Evolutionary conservation across 2,113 vertebrate species (phyloP).

Genomic region (Motacilla tschutschensis): DNA sequence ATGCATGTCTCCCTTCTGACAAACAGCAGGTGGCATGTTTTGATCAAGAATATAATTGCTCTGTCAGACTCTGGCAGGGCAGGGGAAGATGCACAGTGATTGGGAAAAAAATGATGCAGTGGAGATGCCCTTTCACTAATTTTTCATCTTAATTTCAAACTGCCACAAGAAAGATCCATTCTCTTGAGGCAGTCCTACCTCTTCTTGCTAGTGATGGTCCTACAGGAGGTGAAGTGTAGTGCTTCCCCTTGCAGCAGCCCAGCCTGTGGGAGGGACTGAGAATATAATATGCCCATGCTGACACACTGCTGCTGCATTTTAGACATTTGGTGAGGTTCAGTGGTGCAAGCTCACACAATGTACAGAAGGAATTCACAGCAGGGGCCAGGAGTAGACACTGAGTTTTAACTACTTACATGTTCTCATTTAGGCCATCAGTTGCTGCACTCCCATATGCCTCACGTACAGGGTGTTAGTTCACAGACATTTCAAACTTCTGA

Average conservation of each 20-base stretch:
- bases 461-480: neutral
- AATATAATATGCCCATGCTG: neutral
- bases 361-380: neutral
- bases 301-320: neutral
- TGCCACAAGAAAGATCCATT: neutral
- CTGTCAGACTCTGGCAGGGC: too few relatives aligned
- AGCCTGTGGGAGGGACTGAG: neutral
- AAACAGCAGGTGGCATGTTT: slow-evolving; percentile 45
- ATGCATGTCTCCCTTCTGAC: neutral
- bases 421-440: neutral
- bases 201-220: neutral
- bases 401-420: neutral
- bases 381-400: neutral
- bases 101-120: neutral
- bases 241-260: neutral
- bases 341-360: neutral
- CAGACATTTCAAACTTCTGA: neutral
- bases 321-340: neutral
- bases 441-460: neutral
- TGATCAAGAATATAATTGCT: neutral
- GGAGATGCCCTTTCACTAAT: neutral
- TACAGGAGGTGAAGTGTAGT: neutral
- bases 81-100: neutral
- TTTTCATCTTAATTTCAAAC: neutral
- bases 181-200: neutral